Base-by-base conservation (phyloP, 2,113 vertebrate genomes). In the Perca fluviatilis region DNA sequence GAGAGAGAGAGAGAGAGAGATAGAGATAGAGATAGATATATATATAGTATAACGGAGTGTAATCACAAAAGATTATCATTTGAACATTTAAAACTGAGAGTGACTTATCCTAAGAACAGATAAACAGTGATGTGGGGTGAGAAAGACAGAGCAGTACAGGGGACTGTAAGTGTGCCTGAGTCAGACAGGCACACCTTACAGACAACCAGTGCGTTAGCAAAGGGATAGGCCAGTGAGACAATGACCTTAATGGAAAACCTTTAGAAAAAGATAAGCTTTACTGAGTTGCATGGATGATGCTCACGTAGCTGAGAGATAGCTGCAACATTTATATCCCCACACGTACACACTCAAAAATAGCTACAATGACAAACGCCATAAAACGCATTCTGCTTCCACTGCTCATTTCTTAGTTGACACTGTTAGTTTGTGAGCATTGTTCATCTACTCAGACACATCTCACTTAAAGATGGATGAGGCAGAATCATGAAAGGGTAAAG, bases 201-300 rank as follows among this genome's bases (percentile, higher is more conserved):
- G 78, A 74, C 56, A 77, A 90, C 81, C 77, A 81, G 79, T 53
- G 53, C 57, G 79, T 83, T 87, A 88, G 82, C 82, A 71, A 66
- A 77, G 36, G 49, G 40, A 51, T 47, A 81, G 56, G 73, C 71
- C 74, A 67, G 40, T 57, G 68, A 75, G 63, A 77, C 50, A 63
- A 80, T 81, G 86, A 89, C 62, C 68, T 70, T 76, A 58, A 90
- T 83, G 61, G 56, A 51, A 79, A 70, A 60, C 61, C 54, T 47
- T 77, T 54, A 56, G 61, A 46, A 67, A 85, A 79, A 77, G 54
- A 73, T 11, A 64, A 80, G 74, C 74, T 85, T 79, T 80, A 74
- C 57, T 36, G n/a, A 71, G 57, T 72, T 63, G 73, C 50, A 84
- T 76, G 77, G 60, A 71, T 86, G 57, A 77, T 3, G 36, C 11